These are phyloP conservation scores for Polydrusus cervinus DNA, from an alignment of 2,888 invertebrate genomes.

Conservation along the genomic window DNA sequence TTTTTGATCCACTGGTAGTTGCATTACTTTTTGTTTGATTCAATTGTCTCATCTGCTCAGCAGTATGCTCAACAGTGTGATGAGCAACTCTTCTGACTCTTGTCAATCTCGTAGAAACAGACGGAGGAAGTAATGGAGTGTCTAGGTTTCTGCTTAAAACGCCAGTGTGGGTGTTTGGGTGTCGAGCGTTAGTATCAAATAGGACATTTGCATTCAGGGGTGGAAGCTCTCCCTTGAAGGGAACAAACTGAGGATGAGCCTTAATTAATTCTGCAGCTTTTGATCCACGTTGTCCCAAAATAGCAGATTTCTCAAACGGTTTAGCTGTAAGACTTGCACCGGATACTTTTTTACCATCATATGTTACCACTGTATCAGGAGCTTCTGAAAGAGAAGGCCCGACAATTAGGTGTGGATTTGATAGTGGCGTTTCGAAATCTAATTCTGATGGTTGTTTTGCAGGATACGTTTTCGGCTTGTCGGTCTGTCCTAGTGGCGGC, in stretches of 20 bases:
- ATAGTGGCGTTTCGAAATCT: conserved; percentile 66
- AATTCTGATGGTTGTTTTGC: conserved; percentile 68
- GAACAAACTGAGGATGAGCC: conserved; percentile 81
- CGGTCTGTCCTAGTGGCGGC: conserved; percentile 78
- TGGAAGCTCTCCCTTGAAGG: conserved; percentile 84
- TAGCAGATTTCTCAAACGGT: conserved; percentile 60
- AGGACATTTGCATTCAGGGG: conserved; percentile 73
- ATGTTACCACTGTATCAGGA: conserved; percentile 80
- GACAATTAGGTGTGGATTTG: conserved; percentile 9
- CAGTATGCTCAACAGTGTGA: conserved; percentile 64
- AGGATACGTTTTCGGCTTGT: conserved; percentile 57
- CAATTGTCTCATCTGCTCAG: conserved; percentile 55
- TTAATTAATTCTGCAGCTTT: conserved; percentile 78
- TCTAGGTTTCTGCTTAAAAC: conserved; percentile 66
- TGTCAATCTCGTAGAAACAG: conserved; percentile 69
- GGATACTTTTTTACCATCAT: conserved; percentile 84
- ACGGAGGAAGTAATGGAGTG: conserved; percentile 61
- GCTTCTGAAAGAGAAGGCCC: conserved; percentile 61
- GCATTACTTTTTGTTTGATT: background rate
- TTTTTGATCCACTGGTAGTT: conserved; percentile 12
- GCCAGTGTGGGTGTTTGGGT: conserved; percentile 54
- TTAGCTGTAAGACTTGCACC: conserved; percentile 76
- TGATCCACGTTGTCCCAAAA: conserved; percentile 67
- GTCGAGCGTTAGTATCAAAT: conserved; percentile 63
- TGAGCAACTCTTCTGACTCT: conserved; percentile 64